phyloP scores from a whole-genome alignment of 1,140 invertebrate species.

The Drosophila melanogaster region Release_6_plus_ISO1_MT NC_004354.4:17005501-17006000 shows the following conservation, averaged over 20 bases:
- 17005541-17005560: not conserved
- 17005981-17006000: constrained; percentile 1
- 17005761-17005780: not conserved
- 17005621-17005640: not conserved
- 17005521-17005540: no score
- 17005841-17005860: constrained; percentile 5
- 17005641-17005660: not conserved
- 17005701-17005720: not conserved
- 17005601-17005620: not conserved
- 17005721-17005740: not conserved
- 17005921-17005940: not conserved
- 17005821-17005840: constrained; percentile 21
- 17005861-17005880: not conserved
- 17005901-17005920: not conserved
- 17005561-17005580: not conserved
- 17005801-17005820: not conserved
- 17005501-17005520: no score
- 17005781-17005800: not conserved
- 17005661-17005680: constrained; percentile 4
- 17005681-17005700: constrained; percentile 31
- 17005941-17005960: not conserved
- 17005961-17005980: not conserved
- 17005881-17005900: not conserved
- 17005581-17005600: not conserved
- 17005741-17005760: not conserved